Evolutionary conservation across 2,113 vertebrate genomes (phyloP).

Genomic region (Urocolius indicus): DNA sequence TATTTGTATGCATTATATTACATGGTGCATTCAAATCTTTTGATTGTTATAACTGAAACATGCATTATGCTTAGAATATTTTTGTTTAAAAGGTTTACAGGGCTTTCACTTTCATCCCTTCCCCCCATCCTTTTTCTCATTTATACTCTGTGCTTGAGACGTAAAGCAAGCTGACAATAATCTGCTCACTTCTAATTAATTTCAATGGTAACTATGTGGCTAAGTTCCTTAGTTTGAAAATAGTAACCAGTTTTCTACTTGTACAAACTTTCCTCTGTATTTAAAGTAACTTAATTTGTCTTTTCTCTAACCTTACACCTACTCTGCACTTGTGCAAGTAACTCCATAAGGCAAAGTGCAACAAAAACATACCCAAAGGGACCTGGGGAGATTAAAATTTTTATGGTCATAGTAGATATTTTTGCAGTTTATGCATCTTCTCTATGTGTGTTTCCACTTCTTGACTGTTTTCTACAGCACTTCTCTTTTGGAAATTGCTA

Average conservation of each 20-base stretch:
- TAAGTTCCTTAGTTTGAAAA: conserved; percentile 25
- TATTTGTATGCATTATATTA: not conserved
- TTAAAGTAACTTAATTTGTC: conserved; percentile 8
- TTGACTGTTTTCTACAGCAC: not conserved
- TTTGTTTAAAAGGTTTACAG: not conserved
- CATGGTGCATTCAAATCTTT: not conserved
- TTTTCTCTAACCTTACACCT: not conserved
- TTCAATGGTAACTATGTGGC: not conserved
- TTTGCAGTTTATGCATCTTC: not conserved
- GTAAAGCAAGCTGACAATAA: conserved; percentile 34
- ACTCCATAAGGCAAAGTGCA: not conserved
- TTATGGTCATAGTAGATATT: not conserved
- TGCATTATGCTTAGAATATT: not conserved
- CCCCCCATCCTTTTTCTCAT: not conserved
- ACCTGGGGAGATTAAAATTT: not conserved
- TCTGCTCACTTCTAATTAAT: conserved; percentile 39
- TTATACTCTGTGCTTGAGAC: not conserved
- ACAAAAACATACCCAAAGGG: not conserved
- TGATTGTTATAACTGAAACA: not conserved
- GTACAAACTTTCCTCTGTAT: not conserved
- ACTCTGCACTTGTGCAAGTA: not conserved
- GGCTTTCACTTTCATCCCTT: not conserved
- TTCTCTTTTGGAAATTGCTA: not conserved
- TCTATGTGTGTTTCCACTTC: not conserved
- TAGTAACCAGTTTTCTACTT: not conserved